Conservation (phyloP, 2,888 invertebrate genomes). For the Hydropsyche betteni region DNA sequence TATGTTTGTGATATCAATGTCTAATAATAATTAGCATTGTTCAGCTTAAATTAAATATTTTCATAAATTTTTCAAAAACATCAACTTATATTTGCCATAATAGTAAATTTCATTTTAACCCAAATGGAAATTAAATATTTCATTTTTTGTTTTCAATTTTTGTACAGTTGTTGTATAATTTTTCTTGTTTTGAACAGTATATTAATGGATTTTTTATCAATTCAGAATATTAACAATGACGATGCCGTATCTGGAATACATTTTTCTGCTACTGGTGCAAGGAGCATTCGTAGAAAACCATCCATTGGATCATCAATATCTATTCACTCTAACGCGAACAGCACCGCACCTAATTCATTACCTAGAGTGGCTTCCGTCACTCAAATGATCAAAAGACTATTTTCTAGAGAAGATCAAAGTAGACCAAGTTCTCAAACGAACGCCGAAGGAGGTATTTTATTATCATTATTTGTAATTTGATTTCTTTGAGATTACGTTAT, state of each 20-base stretch:
- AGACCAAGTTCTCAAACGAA: conserved; percentile 55
- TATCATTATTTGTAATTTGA: conserved; percentile 51
- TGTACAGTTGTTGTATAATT: too few species aligned
- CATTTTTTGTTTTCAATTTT: too few species aligned
- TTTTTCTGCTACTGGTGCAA: conserved; percentile 70
- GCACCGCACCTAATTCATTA: conserved; percentile 62
- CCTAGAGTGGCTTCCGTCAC: conserved; percentile 81
- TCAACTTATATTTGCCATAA: too few species aligned
- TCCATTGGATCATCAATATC: conserved; percentile 65
- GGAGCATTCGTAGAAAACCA: conserved; percentile 61
- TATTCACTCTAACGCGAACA: conserved; percentile 56
- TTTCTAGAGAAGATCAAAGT: conserved; percentile 76
- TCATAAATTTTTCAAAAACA: too few species aligned
- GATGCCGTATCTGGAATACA: conserved; percentile 79
- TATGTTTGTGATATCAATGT: too few species aligned
- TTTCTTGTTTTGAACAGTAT: too few species aligned
- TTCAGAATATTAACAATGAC: conserved; percentile 69
- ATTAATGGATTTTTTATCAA: background rate
- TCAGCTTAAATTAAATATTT: too few species aligned
- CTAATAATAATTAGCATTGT: too few species aligned
- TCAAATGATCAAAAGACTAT: conserved; percentile 78
- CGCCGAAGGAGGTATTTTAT: conserved; percentile 61
- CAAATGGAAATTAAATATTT: too few species aligned
- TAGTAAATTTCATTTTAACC: too few species aligned
- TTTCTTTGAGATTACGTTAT: background rate